These are phyloP conservation scores for Argya squamiceps DNA, from an alignment of 2,797 vertebrate species.

Conservation along the genomic window DNA sequence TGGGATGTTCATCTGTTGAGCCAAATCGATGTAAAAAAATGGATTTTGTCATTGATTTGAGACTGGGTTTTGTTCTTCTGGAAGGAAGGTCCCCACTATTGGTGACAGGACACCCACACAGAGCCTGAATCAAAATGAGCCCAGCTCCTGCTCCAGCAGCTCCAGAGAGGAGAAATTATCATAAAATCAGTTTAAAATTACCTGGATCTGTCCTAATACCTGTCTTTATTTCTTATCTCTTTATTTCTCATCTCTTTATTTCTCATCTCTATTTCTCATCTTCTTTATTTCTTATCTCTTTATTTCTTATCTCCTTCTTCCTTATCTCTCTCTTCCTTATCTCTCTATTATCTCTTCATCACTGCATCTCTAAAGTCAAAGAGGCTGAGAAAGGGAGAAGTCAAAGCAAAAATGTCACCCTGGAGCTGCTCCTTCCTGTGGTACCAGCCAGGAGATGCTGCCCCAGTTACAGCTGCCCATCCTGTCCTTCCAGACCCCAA, in stretches of 20 bases:
- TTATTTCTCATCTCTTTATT: background rate
- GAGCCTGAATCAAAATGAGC: background rate
- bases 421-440: background rate
- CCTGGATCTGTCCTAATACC: background rate
- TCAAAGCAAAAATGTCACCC: background rate
- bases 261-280: background rate
- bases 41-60: background rate
- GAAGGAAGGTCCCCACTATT: background rate
- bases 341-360: background rate
- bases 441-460: background rate
- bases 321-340: background rate
- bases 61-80: background rate
- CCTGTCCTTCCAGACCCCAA: background rate
- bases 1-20: background rate
- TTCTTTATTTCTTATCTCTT: background rate
- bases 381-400: background rate
- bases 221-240: background rate
- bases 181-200: background rate
- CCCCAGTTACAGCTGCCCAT: background rate
- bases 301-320: background rate
- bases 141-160: background rate
- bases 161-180: background rate
- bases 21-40: background rate
- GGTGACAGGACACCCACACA: background rate
- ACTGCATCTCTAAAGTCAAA: accelerated